Evolutionary conservation across 2,888 invertebrate genomes (phyloP), one percentile per base, ranked within the genome.

Genomic region (Plutella xylostella): DNA sequence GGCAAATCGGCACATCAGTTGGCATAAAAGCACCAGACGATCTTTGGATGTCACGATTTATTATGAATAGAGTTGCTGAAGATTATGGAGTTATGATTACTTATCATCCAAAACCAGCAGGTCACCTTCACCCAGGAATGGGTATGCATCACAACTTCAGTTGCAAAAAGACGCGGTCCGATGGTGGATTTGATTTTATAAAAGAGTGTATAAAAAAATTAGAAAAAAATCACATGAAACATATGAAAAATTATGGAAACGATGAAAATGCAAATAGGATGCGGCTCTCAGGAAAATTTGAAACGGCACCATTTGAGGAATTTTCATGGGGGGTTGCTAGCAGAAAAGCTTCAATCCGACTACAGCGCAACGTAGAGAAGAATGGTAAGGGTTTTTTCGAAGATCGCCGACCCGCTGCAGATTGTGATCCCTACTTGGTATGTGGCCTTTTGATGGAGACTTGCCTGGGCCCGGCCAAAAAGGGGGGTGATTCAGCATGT

Each of bases 91-190:
- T 87, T 9, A 85, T 86, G 21, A 86, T 90, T 0, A 88, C 89
- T 0, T 80, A 90, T 43, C 91, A 92, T 58, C 91, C 91, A 0
- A 91, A 91, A 52, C 91, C 91, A 0, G 87, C 91, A 68, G 91
- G 93, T 0, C 88, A 90, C 61, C 92, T 94, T 90, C 96, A 97
- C 67, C 89, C 89, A 37, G 96, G 92, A 7, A 87, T 92, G 18
- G 94, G 96, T 1, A 93, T 93, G 55, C 96, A 97, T 69, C 91
- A 92, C 44, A 97, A 96, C 71, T 96, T 96, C 84, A 96, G 96
- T 46, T 94, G 95, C 0, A 89, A 90, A 56, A 82, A 77, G 12
- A 97, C 96, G 95, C 87, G 97, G 40, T 85, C 88, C 1, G 88
- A 91, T 48, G 94, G 96, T 42, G 94, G 96, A 33, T 77, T 63